A percentile compares a stretch with the other conserved stretches of the same genome.
phyloP scores from a whole-genome alignment of 1,140 invertebrate species.

The Calycopis cecrops region DNA sequence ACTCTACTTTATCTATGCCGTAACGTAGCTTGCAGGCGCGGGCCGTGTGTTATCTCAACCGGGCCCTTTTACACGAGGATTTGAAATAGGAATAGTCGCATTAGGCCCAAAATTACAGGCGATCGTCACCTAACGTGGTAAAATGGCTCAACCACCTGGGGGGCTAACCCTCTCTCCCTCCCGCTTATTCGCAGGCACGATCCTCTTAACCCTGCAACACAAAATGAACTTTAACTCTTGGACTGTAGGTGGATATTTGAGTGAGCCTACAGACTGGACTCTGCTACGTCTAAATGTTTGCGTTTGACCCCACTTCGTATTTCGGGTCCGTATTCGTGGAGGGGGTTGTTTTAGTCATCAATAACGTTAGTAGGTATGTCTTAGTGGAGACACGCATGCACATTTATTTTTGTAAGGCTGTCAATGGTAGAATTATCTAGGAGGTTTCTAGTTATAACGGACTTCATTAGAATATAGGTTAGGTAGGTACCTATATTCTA shows the following conservation, averaged over 20 bases:
- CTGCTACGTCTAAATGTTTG: slow-evolving; percentile 44
- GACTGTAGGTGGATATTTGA: slow-evolving; percentile 24
- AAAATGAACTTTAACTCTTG: slow-evolving; percentile 23
- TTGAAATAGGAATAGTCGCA: slow-evolving; percentile 72
- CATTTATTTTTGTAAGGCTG: background rate
- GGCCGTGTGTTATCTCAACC: slow-evolving; percentile 5
- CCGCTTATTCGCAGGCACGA: slow-evolving; percentile 19
- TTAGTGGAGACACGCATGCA: slow-evolving; percentile 48
- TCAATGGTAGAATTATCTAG: background rate
- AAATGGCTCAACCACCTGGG: slow-evolving; percentile 63
- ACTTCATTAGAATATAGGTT: too few species aligned
- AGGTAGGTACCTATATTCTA: too few species aligned
- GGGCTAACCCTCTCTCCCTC: slow-evolving; percentile 45
- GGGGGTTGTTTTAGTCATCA: slow-evolving; percentile 67
- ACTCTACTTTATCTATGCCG: slow-evolving; percentile 1
- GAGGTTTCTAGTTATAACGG: too few species aligned
- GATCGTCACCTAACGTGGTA: slow-evolving; percentile 72
- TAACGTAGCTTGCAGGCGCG: background rate
- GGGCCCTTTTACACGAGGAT: slow-evolving; percentile 2
- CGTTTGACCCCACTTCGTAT: slow-evolving; percentile 69
- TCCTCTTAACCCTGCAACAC: slow-evolving; percentile 14
- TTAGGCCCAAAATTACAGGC: slow-evolving; percentile 71
- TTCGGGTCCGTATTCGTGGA: slow-evolving; percentile 46
- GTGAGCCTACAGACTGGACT: slow-evolving; percentile 29
- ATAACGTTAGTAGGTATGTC: slow-evolving; percentile 66